Base-by-base conservation (phyloP, 2,797 vertebrate species). In the Lagodon rhomboides region DNA sequence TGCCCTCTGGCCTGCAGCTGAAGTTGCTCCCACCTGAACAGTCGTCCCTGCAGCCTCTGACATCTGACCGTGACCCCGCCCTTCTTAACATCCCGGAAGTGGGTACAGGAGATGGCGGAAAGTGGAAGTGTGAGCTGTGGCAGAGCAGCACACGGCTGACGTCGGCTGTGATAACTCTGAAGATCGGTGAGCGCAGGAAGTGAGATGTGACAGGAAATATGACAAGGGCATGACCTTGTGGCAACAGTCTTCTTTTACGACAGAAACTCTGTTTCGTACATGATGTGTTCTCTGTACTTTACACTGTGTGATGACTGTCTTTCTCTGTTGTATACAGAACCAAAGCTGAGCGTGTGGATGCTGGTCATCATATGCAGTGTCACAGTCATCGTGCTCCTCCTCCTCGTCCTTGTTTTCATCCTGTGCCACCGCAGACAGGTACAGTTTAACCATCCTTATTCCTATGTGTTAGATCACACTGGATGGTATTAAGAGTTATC, bases 181-280 rank as follows among this genome's bases (percentile, higher is more conserved):
- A 76, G 17, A 90, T 94, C 16, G 94, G 95, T 95, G 85, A 95
- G 94, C 4, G 59, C 82, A 85, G 90, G 90, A 90, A 90, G 80
- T 66, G 73, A 83, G 63, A 83, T 34, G 63, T 49, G 64, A 80
- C 89, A 91, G 90, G 90, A 91, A 92, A 63, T 47, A 15, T 75
- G 73, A 85, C 70, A 73, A 1, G 38, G 60, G 66, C 83, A 54
- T 66, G 80, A 89, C 76, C 84, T 79, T 69, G 78, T 85, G 79
- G 84, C 61, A 53, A 68, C 71, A 80, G 3, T 46, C 27, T 59
- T 60, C 82, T 51, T 51, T 73, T 47, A 73, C 23, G 9, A 55
- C 51, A 75, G 63, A 58, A 55, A 53, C 56, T 23, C 43, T 16
- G 23, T 72, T 66, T 75, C 38, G 2, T 18, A 63, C 13, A 22